phyloP scores from a whole-genome alignment of 2,113 vertebrate genomes.

The Ciconia maguari region DNA sequence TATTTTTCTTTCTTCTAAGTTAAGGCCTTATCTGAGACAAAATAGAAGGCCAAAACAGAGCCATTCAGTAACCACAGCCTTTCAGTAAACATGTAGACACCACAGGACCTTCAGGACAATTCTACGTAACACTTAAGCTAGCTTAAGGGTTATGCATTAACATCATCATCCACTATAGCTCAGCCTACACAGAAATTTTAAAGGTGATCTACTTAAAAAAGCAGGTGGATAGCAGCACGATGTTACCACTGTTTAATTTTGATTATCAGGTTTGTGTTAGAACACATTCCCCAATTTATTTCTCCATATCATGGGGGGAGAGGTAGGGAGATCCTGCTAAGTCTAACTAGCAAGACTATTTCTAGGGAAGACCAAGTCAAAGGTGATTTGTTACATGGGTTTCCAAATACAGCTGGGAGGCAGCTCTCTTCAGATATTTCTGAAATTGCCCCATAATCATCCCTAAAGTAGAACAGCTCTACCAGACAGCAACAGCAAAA shows the following conservation, averaged over 20 bases:
- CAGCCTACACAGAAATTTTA: not conserved
- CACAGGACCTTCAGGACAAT: not conserved
- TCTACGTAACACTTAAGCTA: not conserved
- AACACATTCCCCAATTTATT: not conserved
- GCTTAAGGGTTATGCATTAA: not conserved
- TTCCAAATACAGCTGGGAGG: not conserved
- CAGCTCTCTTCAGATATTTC: not conserved
- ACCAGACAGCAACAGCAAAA: not conserved
- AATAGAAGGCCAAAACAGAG: not conserved
- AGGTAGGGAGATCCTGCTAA: not conserved
- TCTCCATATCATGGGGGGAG: not conserved
- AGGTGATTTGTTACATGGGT: not conserved
- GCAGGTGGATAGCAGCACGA: not conserved
- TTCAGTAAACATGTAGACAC: not conserved
- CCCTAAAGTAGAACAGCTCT: not conserved
- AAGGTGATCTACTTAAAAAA: not conserved
- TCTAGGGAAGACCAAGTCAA: not conserved
- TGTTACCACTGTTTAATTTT: not conserved
- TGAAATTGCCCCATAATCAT: not conserved
- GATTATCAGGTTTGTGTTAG: not conserved
- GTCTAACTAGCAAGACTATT: not conserved
- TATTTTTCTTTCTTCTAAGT: not conserved
- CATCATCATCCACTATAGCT: not conserved
- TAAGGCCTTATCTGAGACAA: not conserved
- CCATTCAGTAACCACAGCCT: not conserved